Conservation (phyloP, 2,888 invertebrate genomes). For the Limnephilus rhombicus region DNA sequence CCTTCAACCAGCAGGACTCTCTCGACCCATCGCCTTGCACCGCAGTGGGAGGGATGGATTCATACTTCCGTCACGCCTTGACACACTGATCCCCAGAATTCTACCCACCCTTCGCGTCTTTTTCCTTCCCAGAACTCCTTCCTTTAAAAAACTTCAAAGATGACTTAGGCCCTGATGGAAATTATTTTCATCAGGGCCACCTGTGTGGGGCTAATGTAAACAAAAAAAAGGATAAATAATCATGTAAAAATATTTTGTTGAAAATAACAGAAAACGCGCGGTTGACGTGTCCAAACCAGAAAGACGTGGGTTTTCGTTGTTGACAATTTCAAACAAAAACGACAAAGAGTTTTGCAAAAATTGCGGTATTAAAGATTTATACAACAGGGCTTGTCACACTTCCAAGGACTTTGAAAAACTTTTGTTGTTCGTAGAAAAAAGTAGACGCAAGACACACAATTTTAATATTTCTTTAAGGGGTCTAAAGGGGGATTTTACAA, state of each 20-base stretch:
- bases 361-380: not conserved
- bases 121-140: too few species aligned
- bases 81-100: too few species aligned
- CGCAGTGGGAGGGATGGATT: too few species aligned
- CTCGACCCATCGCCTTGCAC: too few species aligned
- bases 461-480: not conserved
- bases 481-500: not conserved
- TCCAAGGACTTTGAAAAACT: not conserved
- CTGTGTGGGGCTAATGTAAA: too few species aligned
- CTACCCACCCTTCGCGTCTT: too few species aligned
- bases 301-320: not conserved
- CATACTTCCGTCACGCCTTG: too few species aligned
- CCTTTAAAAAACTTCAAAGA: too few species aligned
- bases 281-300: not conserved
- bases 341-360: not conserved
- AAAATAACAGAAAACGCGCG: not conserved
- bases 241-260: not conserved
- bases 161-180: too few species aligned
- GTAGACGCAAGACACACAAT: not conserved
- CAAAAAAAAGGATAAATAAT: not conserved
- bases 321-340: conserved; percentile 1
- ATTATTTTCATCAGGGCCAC: too few species aligned
- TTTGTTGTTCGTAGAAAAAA: not conserved
- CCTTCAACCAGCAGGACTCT: too few species aligned
- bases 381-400: not conserved